A percentile compares a stretch with the other conserved stretches of the same genome.
Evolutionary conservation across 2,888 invertebrate species (phyloP).

Genomic region (Colletes collaris): DNA sequence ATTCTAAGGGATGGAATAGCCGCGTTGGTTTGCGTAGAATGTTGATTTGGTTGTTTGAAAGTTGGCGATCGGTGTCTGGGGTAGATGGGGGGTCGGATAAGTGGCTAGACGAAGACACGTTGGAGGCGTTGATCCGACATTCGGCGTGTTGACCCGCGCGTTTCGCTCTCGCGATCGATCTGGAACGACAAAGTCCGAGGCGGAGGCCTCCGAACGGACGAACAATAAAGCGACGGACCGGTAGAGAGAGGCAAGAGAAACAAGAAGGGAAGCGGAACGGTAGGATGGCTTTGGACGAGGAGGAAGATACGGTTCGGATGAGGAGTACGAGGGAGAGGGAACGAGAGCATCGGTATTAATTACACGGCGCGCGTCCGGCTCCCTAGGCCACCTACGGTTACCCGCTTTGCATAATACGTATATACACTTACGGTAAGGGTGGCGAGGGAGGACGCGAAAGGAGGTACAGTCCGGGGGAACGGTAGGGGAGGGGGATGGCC

Average conservation of each 20-base stretch:
- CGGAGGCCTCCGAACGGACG: not conserved
- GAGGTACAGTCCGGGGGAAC: not conserved
- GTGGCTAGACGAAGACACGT: not conserved
- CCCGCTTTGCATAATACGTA: conserved; percentile 79
- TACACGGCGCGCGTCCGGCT: conserved; percentile 72
- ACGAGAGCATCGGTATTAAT: conserved; percentile 75
- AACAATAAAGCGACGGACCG: conserved; percentile 12
- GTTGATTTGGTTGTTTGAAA: too few relatives aligned
- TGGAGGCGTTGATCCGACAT: not conserved
- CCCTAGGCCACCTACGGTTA: conserved; percentile 77
- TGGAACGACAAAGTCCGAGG: not conserved
- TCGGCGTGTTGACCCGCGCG: not conserved
- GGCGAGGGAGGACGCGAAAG: conserved; percentile 62
- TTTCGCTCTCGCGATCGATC: conserved; percentile 1
- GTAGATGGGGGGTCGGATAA: not conserved
- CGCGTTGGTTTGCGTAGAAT: too few relatives aligned
- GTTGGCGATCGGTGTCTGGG: not conserved
- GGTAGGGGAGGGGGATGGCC: conserved; percentile 44
- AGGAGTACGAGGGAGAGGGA: conserved; percentile 55
- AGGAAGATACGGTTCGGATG: conserved; percentile 14
- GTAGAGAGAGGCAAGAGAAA: not conserved
- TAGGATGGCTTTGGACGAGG: not conserved
- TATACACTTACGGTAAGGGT: conserved; percentile 69
- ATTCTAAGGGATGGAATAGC: too few relatives aligned
- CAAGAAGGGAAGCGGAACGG: not conserved